phyloP scores from a whole-genome alignment of 2,113 vertebrate genomes.

The Spea multiplicata region DNA sequence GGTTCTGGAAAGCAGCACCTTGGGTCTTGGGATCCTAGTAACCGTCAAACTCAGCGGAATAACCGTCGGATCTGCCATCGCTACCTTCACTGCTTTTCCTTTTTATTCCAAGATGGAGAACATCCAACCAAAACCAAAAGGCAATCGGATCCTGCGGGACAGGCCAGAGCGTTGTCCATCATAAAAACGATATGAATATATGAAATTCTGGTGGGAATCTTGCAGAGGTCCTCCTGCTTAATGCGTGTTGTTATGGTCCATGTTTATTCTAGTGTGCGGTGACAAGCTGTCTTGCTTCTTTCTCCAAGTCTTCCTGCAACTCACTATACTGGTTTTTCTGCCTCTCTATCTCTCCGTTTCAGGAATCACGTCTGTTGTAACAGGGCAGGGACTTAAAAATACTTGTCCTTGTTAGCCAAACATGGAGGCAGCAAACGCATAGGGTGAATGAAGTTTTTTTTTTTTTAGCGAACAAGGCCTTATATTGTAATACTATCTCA shows the following conservation, averaged over 20 bases:
- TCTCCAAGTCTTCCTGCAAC: neutral
- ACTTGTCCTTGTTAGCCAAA: neutral
- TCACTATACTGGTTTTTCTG: conserved; percentile 25
- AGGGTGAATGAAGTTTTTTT: too few relatives aligned
- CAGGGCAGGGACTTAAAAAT: conserved; percentile 9
- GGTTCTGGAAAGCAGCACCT: conserved; percentile 10
- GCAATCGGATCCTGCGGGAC: neutral
- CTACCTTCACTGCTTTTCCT: neutral
- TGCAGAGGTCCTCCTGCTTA: neutral
- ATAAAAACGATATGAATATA: neutral
- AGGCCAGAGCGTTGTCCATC: neutral
- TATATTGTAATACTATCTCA: too few relatives aligned
- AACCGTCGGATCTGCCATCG: neutral
- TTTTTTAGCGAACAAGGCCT: too few relatives aligned
- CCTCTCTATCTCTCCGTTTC: conserved; percentile 12
- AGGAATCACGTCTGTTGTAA: neutral
- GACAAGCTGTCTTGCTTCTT: neutral
- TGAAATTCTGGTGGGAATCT: neutral
- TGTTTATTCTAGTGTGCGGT: neutral
- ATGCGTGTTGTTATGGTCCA: neutral
- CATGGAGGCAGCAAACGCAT: neutral
- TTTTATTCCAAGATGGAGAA: neutral
- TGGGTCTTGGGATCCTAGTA: conserved; percentile 31
- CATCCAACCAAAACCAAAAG: too few relatives aligned
- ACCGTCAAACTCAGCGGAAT: neutral